A percentile compares a stretch with the other conserved stretches of the same genome.
Conservation (phyloP, 2,888 invertebrate genomes). For the Troides oblongomaculatus region DNA sequence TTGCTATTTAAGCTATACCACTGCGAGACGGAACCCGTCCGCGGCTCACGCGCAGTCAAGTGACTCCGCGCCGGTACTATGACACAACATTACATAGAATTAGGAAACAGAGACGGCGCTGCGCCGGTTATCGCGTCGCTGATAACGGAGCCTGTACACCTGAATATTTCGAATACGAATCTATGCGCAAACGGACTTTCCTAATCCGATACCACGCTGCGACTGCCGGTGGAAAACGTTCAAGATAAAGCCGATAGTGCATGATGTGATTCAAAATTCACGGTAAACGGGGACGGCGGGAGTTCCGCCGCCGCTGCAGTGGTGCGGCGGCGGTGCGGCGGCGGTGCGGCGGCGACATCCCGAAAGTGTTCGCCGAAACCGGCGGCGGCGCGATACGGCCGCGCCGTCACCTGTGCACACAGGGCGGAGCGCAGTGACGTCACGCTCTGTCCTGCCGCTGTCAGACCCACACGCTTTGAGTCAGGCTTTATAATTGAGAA, state of each 20-base stretch:
- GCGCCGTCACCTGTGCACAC: slow-evolving; percentile 47
- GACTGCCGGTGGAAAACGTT: background rate
- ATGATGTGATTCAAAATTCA: slow-evolving; percentile 2
- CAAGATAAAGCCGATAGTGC: background rate
- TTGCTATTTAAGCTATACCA: too few relatives aligned
- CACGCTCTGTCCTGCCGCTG: slow-evolving; percentile 47
- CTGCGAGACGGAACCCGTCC: background rate
- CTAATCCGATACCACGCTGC: slow-evolving; percentile 7
- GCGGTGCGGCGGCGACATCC: slow-evolving; percentile 8
- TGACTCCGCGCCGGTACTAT: slow-evolving; percentile 2
- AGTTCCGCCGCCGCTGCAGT: background rate
- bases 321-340: background rate
- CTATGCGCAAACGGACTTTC: slow-evolving; percentile 14
- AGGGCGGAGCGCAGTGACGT: slow-evolving; percentile 42
- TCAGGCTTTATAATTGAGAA: slow-evolving; percentile 67
- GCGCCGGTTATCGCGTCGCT: slow-evolving; percentile 5
- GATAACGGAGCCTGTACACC: background rate
- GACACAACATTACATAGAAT: slow-evolving; percentile 23
- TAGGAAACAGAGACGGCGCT: slow-evolving; percentile 13
- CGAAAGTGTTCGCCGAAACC: slow-evolving; percentile 27
- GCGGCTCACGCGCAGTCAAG: background rate
- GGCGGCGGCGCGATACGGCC: slow-evolving; percentile 24
- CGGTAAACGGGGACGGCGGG: background rate
- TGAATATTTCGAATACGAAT: background rate
- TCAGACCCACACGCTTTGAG: slow-evolving; percentile 45